These are phyloP conservation scores for Furnarius figulus DNA, from an alignment of 2,113 vertebrate genomes.

Conservation along the genomic window DNA sequence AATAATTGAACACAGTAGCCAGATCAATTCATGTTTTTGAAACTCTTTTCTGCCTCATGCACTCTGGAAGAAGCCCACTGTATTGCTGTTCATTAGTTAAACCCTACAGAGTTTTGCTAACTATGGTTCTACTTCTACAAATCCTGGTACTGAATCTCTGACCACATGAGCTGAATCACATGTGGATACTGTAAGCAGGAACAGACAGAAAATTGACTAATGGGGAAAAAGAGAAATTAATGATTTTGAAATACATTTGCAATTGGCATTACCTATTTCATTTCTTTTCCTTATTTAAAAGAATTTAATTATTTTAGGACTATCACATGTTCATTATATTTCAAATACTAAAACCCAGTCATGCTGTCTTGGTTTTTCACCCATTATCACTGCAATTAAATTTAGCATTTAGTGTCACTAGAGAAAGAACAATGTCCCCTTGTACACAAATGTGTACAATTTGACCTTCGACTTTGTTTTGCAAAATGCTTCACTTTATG, in stretches of 20 bases:
- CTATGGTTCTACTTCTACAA: background rate
- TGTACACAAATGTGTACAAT: background rate
- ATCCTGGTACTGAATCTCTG: background rate
- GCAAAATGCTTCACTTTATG: background rate
- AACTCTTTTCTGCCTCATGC: background rate
- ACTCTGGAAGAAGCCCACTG: background rate
- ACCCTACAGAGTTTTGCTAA: background rate
- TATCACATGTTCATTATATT: background rate
- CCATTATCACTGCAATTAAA: background rate
- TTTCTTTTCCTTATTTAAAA: background rate
- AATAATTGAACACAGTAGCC: background rate
- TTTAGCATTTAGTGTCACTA: background rate
- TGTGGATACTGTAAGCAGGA: background rate
- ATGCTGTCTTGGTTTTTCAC: background rate
- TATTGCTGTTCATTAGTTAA: background rate
- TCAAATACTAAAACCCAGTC: background rate
- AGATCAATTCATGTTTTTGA: background rate
- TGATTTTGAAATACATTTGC: background rate
- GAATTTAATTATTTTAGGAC: background rate
- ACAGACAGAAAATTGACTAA: background rate
- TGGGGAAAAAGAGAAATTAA: background rate
- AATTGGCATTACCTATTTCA: background rate
- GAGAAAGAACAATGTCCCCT: background rate
- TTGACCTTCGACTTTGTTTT: constrained; percentile 5
- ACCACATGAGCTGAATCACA: background rate